These are phyloP conservation scores for Hylaea fasciaria DNA, from an alignment of 2,888 invertebrate genomes.

Conservation along the genomic window DNA sequence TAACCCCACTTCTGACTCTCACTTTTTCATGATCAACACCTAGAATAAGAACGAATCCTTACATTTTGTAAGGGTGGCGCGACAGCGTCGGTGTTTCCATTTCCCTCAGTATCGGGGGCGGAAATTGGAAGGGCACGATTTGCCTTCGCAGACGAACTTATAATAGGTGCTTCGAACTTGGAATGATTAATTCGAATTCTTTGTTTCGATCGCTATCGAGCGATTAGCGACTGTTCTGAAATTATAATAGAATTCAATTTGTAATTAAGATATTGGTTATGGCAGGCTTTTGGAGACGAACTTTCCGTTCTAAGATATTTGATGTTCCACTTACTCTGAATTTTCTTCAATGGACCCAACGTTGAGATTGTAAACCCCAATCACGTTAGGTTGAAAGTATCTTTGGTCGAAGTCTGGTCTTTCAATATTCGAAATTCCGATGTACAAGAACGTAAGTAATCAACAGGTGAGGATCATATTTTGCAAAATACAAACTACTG, in stretches of 20 bases:
- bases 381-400: too few relatives aligned
- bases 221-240: constrained; percentile 21
- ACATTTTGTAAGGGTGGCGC: constrained; percentile 22
- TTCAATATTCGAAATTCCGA: too few relatives aligned
- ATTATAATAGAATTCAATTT: constrained; percentile 29
- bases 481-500: too few relatives aligned
- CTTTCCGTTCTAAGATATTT: too few relatives aligned
- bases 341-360: too few relatives aligned
- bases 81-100: constrained; percentile 45
- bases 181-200: constrained; percentile 44
- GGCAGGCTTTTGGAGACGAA: not conserved
- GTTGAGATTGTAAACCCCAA: too few relatives aligned
- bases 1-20: too few relatives aligned
- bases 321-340: too few relatives aligned
- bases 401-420: too few relatives aligned
- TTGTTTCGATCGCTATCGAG: constrained; percentile 35
- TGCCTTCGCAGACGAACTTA: constrained; percentile 47
- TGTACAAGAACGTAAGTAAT: too few relatives aligned
- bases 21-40: not conserved
- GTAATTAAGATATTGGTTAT: constrained; percentile 13
- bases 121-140: constrained; percentile 52
- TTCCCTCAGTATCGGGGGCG: constrained; percentile 48
- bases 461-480: too few relatives aligned
- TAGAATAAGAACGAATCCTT: constrained; percentile 1
- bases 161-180: constrained; percentile 47